Evolutionary conservation across 2,113 vertebrate genomes (phyloP), one percentile per base, ranked within the genome.

Genomic region (Dascyllus trimaculatus): DNA sequence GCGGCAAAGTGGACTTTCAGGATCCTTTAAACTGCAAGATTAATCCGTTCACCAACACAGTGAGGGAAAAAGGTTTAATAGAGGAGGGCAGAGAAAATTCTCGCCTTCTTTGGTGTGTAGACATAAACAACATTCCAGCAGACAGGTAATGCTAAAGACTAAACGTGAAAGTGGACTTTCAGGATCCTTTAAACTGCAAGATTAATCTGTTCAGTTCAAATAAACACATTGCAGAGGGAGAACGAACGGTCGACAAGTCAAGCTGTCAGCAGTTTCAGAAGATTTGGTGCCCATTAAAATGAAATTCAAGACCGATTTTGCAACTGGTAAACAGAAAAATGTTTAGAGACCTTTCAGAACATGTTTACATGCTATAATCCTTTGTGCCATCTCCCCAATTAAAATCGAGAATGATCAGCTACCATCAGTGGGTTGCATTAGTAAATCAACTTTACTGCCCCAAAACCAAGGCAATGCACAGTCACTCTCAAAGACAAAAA

Each of bases 401-500:
- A 57, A 22, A 60, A 56, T 2, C 48, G 3, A 53, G 65, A n/a
- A 45, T 1, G 2, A 35, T 38, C 61, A 61, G 61, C 26, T 40
- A 6, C 13, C 11, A 46, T 4, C 1, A 24, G n/a, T 3, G 38
- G 26, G 57, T 22, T 64, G 43, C n/a, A 61, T 22, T 32, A 63
- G 56, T 76, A 53, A 64, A 74, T 69, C 22, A 26, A 58, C 58
- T 64, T 53, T 45, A 69, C 38, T 15, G 4, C 46, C 29, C n/a
- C 25, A 48, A 21, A 46, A 48, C 32, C n/a, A 40, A 64, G 8
- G 21, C 13, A 14, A 56, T 19, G 7, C 56, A 24, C 56, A 58
- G 60, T 78, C 49, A 29, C 48, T 29, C 24, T 51, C 52, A 65
- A 40, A 24, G 40, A 32, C 38, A 73, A 60, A 11, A 3, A 17